Percentiles rank a stretch among this genome's conserved stretches.
These are phyloP conservation scores for Petrophora chlorosata DNA, from an alignment of 2,888 invertebrate species.

Conservation along the genomic window DNA sequence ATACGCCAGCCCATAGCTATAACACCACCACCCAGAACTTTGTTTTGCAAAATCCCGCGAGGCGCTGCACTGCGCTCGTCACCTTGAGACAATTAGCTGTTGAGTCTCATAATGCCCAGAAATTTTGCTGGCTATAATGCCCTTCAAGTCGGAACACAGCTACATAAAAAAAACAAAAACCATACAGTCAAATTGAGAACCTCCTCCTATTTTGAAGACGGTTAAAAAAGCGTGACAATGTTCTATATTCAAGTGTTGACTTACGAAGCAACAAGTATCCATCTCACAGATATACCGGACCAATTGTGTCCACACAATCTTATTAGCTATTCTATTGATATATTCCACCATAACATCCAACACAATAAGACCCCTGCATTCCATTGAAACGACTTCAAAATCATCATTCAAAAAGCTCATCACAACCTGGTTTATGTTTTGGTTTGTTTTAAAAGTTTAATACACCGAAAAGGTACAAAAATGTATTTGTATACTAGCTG, in stretches of 20 bases:
- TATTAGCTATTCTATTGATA: slow-evolving; percentile 58
- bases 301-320: slow-evolving; percentile 59
- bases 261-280: slow-evolving; percentile 24
- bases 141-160: too few species aligned
- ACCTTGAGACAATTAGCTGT: too few species aligned
- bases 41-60: too few species aligned
- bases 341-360: slow-evolving; percentile 35
- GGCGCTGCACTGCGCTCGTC: too few species aligned
- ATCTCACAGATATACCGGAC: slow-evolving; percentile 40
- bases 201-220: not conserved
- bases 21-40: too few species aligned
- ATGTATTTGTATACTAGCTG: slow-evolving; percentile 43
- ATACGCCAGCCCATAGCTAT: too few species aligned
- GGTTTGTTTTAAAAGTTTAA: slow-evolving; percentile 30
- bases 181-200: too few species aligned
- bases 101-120: too few species aligned
- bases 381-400: slow-evolving; percentile 13
- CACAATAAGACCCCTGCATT: slow-evolving; percentile 32
- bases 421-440: slow-evolving; percentile 28
- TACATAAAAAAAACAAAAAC: too few species aligned
- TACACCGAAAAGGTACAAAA: slow-evolving; percentile 46
- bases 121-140: too few species aligned
- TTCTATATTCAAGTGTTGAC: slow-evolving; percentile 24
- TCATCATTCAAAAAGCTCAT: slow-evolving; percentile 17
- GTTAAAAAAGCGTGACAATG: slow-evolving; percentile 26